Conservation (phyloP, 2,797 vertebrate genomes). For the Pangasius larnaudii region DNA sequence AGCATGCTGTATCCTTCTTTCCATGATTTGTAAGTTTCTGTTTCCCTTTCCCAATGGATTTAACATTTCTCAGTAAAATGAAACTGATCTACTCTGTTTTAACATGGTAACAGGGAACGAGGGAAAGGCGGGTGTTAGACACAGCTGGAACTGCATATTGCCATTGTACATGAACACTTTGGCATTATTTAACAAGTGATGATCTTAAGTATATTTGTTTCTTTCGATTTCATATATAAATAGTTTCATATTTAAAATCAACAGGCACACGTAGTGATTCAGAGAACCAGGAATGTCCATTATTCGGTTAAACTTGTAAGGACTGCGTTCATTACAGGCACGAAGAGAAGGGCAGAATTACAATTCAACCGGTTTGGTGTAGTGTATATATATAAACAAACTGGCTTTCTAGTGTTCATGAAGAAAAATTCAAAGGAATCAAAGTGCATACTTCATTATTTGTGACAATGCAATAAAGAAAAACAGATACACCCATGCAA, state of each 20-base stretch:
- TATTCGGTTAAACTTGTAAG: not conserved
- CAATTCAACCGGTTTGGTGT: not conserved
- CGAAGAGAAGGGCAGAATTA: not conserved
- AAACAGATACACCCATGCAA: not conserved
- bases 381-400: not conserved
- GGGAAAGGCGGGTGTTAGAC: not conserved
- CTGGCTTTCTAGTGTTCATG: constrained; percentile 10
- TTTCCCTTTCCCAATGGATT: not conserved
- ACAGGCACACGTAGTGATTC: not conserved
- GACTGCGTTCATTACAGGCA: not conserved
- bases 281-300: not conserved
- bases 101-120: not conserved
- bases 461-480: constrained; percentile 7
- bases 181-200: not conserved
- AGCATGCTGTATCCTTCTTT: not conserved
- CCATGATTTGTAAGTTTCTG: not conserved
- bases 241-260: not conserved
- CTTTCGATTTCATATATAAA: not conserved
- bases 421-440: not conserved
- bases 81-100: not conserved
- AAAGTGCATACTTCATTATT: constrained; percentile 32
- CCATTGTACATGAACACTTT: not conserved
- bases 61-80: constrained; percentile 1
- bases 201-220: not conserved
- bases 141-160: not conserved